Evolutionary conservation across 2,113 vertebrate genomes (phyloP), one percentile per base, ranked within the genome.

Genomic region (Paralichthys olivaceus): DNA sequence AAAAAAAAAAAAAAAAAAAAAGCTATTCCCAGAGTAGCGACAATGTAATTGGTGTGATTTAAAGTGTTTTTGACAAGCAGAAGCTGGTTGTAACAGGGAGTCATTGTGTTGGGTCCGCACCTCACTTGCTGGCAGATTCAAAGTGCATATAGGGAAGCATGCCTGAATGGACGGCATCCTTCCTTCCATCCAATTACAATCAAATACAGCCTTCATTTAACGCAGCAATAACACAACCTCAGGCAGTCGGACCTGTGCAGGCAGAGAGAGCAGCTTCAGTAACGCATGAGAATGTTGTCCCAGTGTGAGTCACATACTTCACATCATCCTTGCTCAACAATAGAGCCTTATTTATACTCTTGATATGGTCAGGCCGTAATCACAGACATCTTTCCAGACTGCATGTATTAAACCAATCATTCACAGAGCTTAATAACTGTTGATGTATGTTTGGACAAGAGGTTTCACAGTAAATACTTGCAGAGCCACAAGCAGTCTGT

Each of bases 41-140:
- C 58, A 57, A 54, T 72, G 72, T 81, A 86, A 87, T 51, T 72
- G 74, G 47, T 55, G 51, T 79, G 87, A 92, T 57, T 65, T 64
- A 75, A 84, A 89, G 25, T 1, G 54, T 55, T 87, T 84, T 69
- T 72, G 88, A 91, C 91, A 87, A 81, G 91, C 65, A 72, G 78
- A 85, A 84, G 86, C 73, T 75, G 85, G 64, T 70, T 86, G 63
- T 32, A 91, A 93, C 85, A 88, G 84, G 77, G 74, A 79, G 72
- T 54, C 86, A 86, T 91, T 93, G 90, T 92, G 80, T 74, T n/a
- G 67, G 67, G 49, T 74, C 70, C 5, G 17, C 65, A 58, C 65
- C 79, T 32, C 73, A 80, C 84, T 89, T 59, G 28, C 69, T 80
- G 84, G 17, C 59, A 65, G 71, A 79, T 53, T 86, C 81, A 78